Evolutionary conservation across 2,888 invertebrate genomes (phyloP), one percentile per base, ranked within the genome.

Genomic region (Drosophila anceps): DNA sequence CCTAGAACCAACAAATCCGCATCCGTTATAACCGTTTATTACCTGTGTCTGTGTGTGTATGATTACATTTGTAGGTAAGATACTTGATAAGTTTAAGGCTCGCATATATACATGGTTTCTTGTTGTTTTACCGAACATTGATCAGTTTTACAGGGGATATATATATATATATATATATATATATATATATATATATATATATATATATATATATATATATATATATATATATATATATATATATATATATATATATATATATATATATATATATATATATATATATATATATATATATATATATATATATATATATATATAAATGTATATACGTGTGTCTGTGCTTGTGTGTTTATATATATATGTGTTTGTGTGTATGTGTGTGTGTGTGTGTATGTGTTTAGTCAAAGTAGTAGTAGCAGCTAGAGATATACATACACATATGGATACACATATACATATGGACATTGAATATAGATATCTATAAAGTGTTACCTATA

Each of bases 81-180:
- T 63, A 63, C n/a, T 67, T 75, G 51, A 55, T 79, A 65, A 60
- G 67, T 61, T 58, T 65, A 65, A 61, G 55, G 67, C 70, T 82
- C 78, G 81, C 81, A 66, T 83, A 82, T 85, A 69, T 83, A 83
- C 82, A 82, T 44, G 54, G 51, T 73, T n/a, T n/a, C n/a, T 44
- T 35, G n/a, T 37, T 44, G 35, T n/a, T 35, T 48, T 48, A 18
- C 46, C 55, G 50, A 62, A 55, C 33, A 62, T 39, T 39, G 37
- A 68, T 43, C 39, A 53, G 46, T 73, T 77, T 74, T 54, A 68
- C 59, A 72, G 59, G 44, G 37, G 37, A 55, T 63, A 53, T n/a
- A 53, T 64, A 66, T 24, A 60, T 39, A 41, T 18, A 10, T 10
- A 18, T 41, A 41, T 18, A 39, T 39, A n/a, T 39, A 10, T 10